These are phyloP conservation scores for Tetranychus piercei DNA, from an alignment of 2,888 invertebrate genomes.

Conservation along the genomic window DNA sequence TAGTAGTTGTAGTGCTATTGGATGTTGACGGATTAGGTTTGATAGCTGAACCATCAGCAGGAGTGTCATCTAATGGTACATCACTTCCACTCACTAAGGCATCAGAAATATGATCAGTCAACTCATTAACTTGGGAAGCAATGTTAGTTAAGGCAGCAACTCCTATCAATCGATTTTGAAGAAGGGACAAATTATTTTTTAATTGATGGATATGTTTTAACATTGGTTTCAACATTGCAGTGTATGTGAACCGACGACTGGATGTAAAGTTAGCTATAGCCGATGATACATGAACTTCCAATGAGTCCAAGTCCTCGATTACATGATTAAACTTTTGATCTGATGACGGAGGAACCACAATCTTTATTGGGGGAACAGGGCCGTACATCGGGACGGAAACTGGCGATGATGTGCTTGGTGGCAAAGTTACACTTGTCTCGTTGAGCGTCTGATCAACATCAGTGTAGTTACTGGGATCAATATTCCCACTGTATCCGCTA, in stretches of 20 bases:
- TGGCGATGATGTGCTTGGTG: background rate
- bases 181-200: background rate
- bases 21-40: background rate
- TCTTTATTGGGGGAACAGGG: background rate
- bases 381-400: background rate
- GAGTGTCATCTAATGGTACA: background rate
- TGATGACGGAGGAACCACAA: background rate
- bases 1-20: background rate
- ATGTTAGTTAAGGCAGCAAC: background rate
- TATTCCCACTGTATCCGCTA: background rate
- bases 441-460: too few relatives aligned
- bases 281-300: conserved; percentile 15
- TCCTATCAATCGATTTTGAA: conserved; percentile 1
- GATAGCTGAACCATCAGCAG: background rate
- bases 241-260: conserved; percentile 13
- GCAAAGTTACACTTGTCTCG: background rate
- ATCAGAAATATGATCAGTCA: conserved; percentile 5
- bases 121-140: conserved; percentile 2
- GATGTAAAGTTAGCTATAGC: conserved; percentile 15
- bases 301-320: conserved; percentile 14
- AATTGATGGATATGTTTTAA: conserved; percentile 4
- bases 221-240: conserved; percentile 14
- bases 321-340: conserved; percentile 19
- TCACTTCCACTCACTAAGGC: background rate
- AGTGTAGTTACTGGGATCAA: background rate